Conservation (phyloP, 1,140 invertebrate species). For the Temnothorax longispinosus region DNA sequence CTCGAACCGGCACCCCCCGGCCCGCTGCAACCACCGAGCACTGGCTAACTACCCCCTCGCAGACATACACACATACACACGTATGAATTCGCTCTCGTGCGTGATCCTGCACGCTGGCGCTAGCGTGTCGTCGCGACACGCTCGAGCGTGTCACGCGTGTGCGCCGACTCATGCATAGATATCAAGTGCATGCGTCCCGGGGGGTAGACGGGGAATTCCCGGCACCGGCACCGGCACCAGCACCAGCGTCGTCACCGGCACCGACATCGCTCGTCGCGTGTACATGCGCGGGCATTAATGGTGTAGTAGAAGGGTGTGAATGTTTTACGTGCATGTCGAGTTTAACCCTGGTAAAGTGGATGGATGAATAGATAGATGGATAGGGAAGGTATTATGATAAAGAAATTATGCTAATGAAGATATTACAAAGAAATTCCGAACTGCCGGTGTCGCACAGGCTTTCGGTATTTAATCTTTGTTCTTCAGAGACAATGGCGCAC, state of each 20-base stretch:
- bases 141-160: slow-evolving; percentile 51
- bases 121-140: slow-evolving; percentile 45
- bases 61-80: background rate
- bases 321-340: slow-evolving; percentile 47
- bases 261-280: background rate
- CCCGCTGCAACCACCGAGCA: slow-evolving; percentile 64
- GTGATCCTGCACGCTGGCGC: slow-evolving; percentile 22
- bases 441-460: slow-evolving; percentile 1
- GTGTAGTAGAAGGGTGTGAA: slow-evolving; percentile 35
- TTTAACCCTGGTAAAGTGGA: slow-evolving; percentile 46
- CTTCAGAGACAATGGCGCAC: slow-evolving; percentile 10
- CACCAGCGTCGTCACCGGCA: background rate
- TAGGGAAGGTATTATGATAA: slow-evolving; percentile 45
- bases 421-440: slow-evolving; percentile 48
- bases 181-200: slow-evolving; percentile 62
- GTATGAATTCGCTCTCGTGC: background rate
- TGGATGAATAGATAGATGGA: slow-evolving; percentile 48
- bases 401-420: slow-evolving; percentile 54
- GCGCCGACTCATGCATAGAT: slow-evolving; percentile 61
- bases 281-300: slow-evolving; percentile 29
- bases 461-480: slow-evolving; percentile 38
- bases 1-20: slow-evolving; percentile 35
- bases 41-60: slow-evolving; percentile 65
- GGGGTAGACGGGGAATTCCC: slow-evolving; percentile 5
- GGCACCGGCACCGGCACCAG: background rate